These are phyloP conservation scores for Leptonema lineaticorne DNA, from an alignment of 1,140 invertebrate species.

Conservation along the genomic window DNA sequence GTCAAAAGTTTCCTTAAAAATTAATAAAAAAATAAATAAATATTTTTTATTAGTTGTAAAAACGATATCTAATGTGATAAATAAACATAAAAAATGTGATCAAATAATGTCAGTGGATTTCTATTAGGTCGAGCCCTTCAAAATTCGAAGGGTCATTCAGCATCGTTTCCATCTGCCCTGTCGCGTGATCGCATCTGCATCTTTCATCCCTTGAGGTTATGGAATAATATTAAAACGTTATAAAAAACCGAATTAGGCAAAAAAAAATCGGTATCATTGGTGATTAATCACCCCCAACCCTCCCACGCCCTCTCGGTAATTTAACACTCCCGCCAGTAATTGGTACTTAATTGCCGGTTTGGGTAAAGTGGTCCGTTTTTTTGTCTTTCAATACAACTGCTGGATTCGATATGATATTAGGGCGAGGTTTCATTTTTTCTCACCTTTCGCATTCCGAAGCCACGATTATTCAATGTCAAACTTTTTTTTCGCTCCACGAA, in stretches of 20 bases:
- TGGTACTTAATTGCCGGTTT: conserved; percentile 33
- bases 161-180: neutral
- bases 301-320: conserved; percentile 20
- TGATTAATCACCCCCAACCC: conserved; percentile 31
- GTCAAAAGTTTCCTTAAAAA: neutral
- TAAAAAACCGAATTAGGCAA: too few relatives aligned
- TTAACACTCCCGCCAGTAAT: conserved; percentile 29
- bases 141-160: neutral
- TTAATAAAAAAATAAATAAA: neutral
- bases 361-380: conserved; percentile 18
- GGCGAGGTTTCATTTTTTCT: neutral
- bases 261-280: conserved; percentile 22
- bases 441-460: neutral
- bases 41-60: neutral
- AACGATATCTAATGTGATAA: neutral
- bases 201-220: neutral
- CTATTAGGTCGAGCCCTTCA: neutral
- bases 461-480: neutral
- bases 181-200: conserved; percentile 1
- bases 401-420: conserved; percentile 4
- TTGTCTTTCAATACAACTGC: conserved; percentile 17
- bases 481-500: neutral
- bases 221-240: neutral
- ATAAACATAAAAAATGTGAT: neutral
- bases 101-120: too few relatives aligned